Conservation (phyloP, 1,140 invertebrate genomes). For the Drosophila virilis region DNA sequence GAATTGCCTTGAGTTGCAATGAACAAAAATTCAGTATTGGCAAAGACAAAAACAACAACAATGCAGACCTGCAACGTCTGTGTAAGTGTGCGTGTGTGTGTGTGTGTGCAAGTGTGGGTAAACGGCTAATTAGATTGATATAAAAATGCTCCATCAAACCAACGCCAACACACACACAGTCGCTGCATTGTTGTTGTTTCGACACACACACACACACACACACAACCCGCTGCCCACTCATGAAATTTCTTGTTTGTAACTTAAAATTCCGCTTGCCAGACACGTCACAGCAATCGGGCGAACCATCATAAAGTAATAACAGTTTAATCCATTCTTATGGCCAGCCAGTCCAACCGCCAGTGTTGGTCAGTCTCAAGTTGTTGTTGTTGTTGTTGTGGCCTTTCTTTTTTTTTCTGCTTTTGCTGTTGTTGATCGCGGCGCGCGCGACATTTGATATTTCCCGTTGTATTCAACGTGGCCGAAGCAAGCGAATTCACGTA, state of each 20-base stretch:
- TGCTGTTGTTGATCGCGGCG: slow-evolving; percentile 23
- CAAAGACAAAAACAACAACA: neutral
- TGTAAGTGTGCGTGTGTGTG: neutral
- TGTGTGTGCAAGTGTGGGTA: slow-evolving; percentile 6
- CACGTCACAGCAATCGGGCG: slow-evolving; percentile 23
- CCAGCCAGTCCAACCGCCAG: slow-evolving; percentile 5
- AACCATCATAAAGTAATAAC: slow-evolving; percentile 18
- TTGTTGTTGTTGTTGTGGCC: neutral
- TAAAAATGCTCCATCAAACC: slow-evolving; percentile 45
- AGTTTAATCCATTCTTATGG: slow-evolving; percentile 48
- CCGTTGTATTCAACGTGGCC: slow-evolving; percentile 20
- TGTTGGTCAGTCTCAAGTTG: neutral
- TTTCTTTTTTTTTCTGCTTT: slow-evolving; percentile 18
- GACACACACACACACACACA: neutral
- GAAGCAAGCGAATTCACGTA: slow-evolving; percentile 51
- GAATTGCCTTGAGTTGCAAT: slow-evolving; percentile 32
- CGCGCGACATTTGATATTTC: slow-evolving; percentile 55
- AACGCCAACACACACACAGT: slow-evolving; percentile 5
- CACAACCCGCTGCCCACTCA: slow-evolving; percentile 55
- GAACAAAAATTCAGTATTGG: slow-evolving; percentile 22
- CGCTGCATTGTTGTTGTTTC: too few species aligned
- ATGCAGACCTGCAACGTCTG: slow-evolving; percentile 7
- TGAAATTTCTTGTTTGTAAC: slow-evolving; percentile 9
- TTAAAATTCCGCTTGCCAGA: slow-evolving; percentile 58
- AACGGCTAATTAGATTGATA: slow-evolving; percentile 64